These are phyloP conservation scores for Tyto alba DNA, from an alignment of 2,113 vertebrate genomes.

Conservation along the genomic window DNA sequence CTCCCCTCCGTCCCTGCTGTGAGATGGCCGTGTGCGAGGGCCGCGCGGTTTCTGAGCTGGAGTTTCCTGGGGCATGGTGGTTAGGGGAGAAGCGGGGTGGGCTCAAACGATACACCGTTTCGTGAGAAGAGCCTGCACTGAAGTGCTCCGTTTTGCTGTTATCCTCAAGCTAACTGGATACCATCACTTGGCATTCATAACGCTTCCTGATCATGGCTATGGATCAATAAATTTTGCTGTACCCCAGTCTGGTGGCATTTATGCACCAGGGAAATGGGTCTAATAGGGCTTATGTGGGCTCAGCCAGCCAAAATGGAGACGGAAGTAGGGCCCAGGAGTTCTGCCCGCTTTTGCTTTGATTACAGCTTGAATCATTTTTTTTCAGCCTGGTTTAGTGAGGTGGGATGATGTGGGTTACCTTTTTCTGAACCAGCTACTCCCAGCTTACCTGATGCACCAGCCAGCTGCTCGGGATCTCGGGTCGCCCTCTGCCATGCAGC, in stretches of 20 bases:
- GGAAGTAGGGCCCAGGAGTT: neutral
- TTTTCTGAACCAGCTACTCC: neutral
- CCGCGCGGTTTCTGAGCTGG: neutral
- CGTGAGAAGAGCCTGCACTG: neutral
- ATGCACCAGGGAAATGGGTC: neutral
- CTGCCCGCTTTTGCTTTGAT: neutral
- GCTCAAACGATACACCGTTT: neutral
- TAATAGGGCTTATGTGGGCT: neutral
- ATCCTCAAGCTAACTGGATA: neutral
- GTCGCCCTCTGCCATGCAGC: slow-evolving; percentile 82
- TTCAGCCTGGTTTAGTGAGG: neutral
- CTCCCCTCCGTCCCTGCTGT: neutral
- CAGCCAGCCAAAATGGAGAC: neutral
- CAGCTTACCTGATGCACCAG: slow-evolving; percentile 77
- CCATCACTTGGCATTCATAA: neutral
- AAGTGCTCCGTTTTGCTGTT: neutral
- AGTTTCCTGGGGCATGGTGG: neutral
- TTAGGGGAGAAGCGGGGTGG: neutral
- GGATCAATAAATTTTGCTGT: neutral
- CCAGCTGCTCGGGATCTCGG: slow-evolving; percentile 83
- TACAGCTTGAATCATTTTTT: neutral
- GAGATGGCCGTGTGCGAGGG: neutral
- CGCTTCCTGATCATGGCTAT: neutral
- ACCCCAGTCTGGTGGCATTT: neutral
- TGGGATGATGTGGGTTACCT: neutral